These are phyloP conservation scores for Temnothorax ravouxi DNA, from an alignment of 2,888 invertebrate species.

Conservation along the genomic window DNA sequence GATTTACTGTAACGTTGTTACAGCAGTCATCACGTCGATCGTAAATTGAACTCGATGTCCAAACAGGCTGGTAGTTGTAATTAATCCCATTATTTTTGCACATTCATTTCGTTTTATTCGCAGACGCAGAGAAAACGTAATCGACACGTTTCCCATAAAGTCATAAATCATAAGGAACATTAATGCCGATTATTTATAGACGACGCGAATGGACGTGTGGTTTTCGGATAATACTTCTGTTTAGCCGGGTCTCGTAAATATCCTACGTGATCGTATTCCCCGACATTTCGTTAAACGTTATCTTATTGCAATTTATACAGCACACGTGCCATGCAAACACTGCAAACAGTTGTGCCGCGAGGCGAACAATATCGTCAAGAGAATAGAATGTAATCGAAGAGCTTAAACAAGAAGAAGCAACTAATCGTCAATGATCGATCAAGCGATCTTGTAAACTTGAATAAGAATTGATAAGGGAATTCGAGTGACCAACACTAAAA, in stretches of 20 bases:
- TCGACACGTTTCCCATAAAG: neutral
- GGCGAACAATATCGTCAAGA: no score
- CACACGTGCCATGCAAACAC: no score
- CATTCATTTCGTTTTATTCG: neutral
- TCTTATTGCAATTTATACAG: neutral
- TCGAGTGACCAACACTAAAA: neutral
- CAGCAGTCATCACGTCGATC: neutral
- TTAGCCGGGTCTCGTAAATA: neutral
- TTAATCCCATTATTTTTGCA: slow-evolving; percentile 25
- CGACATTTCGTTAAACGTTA: neutral
- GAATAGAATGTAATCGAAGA: neutral
- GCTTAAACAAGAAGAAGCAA: neutral
- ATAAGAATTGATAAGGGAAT: neutral
- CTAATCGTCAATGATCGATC: neutral
- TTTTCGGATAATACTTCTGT: slow-evolving; percentile 20
- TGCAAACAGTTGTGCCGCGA: no score
- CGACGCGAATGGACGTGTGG: neutral
- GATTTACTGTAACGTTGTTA: neutral
- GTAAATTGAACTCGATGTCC: neutral
- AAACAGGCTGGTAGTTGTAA: neutral
- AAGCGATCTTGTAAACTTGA: neutral
- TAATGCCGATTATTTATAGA: slow-evolving; percentile 39
- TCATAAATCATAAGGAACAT: slow-evolving; percentile 12
- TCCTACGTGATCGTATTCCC: neutral
- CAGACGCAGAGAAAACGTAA: neutral